Percentiles rank a stretch among this genome's conserved stretches.
Conservation (phyloP, 2,888 invertebrate genomes). For the Erebia aethiops region DNA sequence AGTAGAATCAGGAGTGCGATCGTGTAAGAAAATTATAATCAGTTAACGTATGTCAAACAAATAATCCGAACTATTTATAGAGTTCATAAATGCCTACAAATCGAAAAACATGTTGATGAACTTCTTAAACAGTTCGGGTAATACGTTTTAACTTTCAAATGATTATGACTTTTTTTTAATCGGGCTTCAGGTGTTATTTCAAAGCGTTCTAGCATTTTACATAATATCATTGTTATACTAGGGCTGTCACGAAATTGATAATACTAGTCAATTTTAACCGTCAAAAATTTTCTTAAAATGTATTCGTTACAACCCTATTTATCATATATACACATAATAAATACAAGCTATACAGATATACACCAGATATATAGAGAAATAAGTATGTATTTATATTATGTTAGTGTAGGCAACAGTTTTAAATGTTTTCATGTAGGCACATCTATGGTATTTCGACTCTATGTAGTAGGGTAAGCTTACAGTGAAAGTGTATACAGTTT, state of each 20-base stretch:
- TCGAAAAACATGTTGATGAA: too few relatives aligned
- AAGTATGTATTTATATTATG: not conserved
- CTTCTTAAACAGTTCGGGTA: too few relatives aligned
- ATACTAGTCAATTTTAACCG: not conserved
- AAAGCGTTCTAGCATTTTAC: constrained; percentile 33
- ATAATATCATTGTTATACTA: constrained; percentile 13
- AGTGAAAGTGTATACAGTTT: constrained; percentile 4
- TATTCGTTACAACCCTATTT: constrained; percentile 9
- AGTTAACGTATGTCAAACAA: too few relatives aligned
- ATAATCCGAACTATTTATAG: too few relatives aligned
- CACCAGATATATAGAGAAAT: not conserved
- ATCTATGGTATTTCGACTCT: not conserved
- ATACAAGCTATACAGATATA: constrained; percentile 12
- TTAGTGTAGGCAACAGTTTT: constrained; percentile 5
- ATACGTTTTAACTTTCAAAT: too few relatives aligned
- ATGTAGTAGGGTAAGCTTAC: not conserved
- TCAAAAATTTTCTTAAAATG: not conserved
- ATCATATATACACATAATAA: constrained; percentile 10
- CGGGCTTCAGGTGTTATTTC: constrained; percentile 8
- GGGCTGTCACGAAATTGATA: constrained; percentile 10
- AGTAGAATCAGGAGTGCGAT: not conserved
- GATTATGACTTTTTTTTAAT: too few relatives aligned
- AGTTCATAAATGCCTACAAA: too few relatives aligned
- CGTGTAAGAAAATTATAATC: too few relatives aligned
- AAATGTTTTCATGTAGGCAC: not conserved